These are phyloP conservation scores for Bolborhynchus lineola DNA, from an alignment of 2,113 vertebrate species.

Conservation along the genomic window DNA sequence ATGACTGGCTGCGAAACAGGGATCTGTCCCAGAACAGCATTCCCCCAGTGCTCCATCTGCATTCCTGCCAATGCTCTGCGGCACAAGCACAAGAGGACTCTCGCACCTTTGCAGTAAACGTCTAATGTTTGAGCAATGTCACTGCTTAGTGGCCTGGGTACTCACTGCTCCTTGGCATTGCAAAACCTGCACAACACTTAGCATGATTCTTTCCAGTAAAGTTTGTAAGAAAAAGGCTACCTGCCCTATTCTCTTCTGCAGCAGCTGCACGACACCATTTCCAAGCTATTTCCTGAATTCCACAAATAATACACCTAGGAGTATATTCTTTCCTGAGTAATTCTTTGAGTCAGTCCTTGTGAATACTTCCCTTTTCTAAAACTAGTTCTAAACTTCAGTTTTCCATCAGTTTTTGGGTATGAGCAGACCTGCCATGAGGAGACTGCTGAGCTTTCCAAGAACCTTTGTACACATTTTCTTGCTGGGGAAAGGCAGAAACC, in stretches of 20 bases:
- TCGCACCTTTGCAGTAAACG: background rate
- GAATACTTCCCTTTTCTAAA: background rate
- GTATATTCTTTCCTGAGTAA: background rate
- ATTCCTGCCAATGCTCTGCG: background rate
- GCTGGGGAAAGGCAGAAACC: background rate
- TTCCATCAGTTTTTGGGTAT: background rate
- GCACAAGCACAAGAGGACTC: accelerated
- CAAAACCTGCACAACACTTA: background rate
- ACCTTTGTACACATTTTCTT: background rate
- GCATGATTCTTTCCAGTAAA: background rate
- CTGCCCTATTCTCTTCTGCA: background rate
- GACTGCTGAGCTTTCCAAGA: background rate
- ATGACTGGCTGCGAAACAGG: background rate
- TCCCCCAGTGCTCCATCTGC: background rate
- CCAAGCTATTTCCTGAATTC: background rate
- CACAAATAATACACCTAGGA: background rate
- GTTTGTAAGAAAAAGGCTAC: background rate
- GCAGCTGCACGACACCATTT: background rate
- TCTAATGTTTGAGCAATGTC: background rate
- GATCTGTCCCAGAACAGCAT: background rate
- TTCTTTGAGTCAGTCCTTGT: background rate
- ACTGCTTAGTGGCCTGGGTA: background rate
- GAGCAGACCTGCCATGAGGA: background rate
- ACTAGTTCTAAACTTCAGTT: background rate
- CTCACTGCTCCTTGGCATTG: background rate